Conservation (phyloP, 2,888 invertebrate species). For the Lottia scabra region DNA sequence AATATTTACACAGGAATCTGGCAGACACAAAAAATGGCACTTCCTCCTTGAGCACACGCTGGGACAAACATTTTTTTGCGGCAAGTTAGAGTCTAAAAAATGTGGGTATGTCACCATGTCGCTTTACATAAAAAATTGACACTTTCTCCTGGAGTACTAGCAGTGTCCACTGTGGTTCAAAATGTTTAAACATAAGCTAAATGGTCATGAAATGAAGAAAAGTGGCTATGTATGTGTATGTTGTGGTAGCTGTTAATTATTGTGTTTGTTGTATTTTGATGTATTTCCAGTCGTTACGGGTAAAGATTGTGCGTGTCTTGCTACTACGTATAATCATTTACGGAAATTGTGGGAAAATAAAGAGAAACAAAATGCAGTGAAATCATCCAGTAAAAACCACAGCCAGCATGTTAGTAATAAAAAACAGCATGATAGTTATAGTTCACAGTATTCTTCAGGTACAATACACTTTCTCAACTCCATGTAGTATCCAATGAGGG, state of each 20-base stretch:
- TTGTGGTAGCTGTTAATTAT: constrained; percentile 11
- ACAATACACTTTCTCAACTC: not conserved
- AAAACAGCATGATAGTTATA: not conserved
- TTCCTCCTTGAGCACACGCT: too few species aligned
- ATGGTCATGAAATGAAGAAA: too few species aligned
- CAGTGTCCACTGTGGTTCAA: too few species aligned
- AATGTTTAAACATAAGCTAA: too few species aligned
- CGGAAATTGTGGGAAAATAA: constrained; percentile 68
- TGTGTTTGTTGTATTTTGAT: constrained; percentile 29
- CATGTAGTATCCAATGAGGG: too few species aligned
- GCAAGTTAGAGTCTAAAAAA: too few species aligned
- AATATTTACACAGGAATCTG: too few species aligned
- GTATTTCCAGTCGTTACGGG: constrained; percentile 56
- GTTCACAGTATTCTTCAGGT: not conserved
- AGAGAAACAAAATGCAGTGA: constrained; percentile 46
- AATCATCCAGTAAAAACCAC: constrained; percentile 13
- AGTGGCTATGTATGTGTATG: constrained; percentile 1
- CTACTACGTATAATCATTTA: constrained; percentile 67
- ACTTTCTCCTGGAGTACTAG: too few species aligned
- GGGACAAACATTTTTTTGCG: too few species aligned
- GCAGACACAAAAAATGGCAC: too few species aligned
- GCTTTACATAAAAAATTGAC: too few species aligned
- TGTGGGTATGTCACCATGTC: too few species aligned
- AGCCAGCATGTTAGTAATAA: constrained; percentile 29
- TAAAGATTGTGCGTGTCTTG: constrained; percentile 65